phyloP scores from a whole-genome alignment of 2,113 vertebrate genomes.

The Phalacrocorax aristotelis region DNA sequence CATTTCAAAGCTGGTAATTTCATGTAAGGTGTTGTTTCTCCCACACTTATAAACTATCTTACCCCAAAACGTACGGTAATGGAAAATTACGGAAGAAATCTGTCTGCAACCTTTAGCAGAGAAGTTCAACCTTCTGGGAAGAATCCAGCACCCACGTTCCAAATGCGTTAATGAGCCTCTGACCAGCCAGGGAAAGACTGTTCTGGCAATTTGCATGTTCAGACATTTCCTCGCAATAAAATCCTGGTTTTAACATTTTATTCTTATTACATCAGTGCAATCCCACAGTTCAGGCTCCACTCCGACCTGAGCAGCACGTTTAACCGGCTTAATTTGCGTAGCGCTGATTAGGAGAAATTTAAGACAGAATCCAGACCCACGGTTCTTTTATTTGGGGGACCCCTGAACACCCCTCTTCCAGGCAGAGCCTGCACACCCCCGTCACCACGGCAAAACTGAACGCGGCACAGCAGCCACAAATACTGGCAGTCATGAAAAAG shows the following conservation, averaged over 20 bases:
- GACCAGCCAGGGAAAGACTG: neutral
- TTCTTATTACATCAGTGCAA: neutral
- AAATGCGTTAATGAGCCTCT: neutral
- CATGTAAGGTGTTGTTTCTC: neutral
- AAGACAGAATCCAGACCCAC: neutral
- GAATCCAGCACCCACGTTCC: neutral
- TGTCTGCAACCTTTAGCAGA: neutral
- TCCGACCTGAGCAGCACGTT: neutral
- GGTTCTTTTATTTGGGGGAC: neutral
- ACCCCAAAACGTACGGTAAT: neutral
- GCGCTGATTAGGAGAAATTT: accelerated
- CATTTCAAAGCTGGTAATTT: neutral
- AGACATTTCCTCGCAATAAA: neutral
- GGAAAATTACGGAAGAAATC: neutral
- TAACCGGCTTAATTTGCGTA: neutral
- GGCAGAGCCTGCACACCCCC: neutral
- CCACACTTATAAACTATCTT: neutral
- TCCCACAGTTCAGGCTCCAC: neutral
- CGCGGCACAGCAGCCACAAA: neutral
- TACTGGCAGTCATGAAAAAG: neutral
- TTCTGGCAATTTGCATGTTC: neutral
- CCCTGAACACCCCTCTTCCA: neutral
- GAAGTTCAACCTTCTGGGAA: neutral
- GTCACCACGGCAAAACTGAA: neutral
- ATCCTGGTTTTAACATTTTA: neutral